Base-by-base conservation (phyloP, 2,797 vertebrate genomes). In the Aphelocoma californica region DNA sequence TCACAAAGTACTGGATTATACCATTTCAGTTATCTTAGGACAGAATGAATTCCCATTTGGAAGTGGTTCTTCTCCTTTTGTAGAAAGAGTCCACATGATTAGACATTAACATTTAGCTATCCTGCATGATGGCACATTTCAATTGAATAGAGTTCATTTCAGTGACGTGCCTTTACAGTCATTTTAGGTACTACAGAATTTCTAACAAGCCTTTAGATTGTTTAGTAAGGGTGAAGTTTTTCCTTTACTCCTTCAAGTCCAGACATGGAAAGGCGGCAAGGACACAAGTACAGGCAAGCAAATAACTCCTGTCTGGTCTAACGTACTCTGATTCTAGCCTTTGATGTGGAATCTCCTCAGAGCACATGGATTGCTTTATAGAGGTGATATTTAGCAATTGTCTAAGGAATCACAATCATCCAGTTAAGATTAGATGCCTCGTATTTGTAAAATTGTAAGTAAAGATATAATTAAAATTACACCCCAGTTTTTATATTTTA, bases 101-200 rank as follows among this genome's bases (percentile, higher is more conserved):
- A 32, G 34, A 61, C 0, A 3, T 42, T 34, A 45, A 38, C 3
- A 18, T 74, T 71, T 24, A 67, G 3, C 18, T 80, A 8, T 23
- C 7, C 44, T 34, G 10, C 13, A 65, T 42, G 57, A 53, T 3
- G 4, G 8, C 6, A 42, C 5, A 5, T 24, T 47, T 16, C 25
- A 12, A 3, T 18, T 67, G 17, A 36, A 48, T 23, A 23, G 7
- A 15, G 38, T 28, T 73, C 3, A 23, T 78, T 79, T 73, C 28
- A n/a, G 44, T 51, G 12, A 45, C 4, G 16, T 1, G 1, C 10
- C 15, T 75, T 84, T 64, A 14, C 3, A 67, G 18, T 53, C 0
- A 26, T 69, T 67, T 74, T 56, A 72, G 9, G 21, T 70, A 36
- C 13, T 20, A 24, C 7, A 47, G 8, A 47, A 72, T 57, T 75